Evolutionary conservation across 1,140 invertebrate genomes (phyloP), one percentile per base, ranked within the genome.

Genomic region (Pseudomyrmex cubaensis): DNA sequence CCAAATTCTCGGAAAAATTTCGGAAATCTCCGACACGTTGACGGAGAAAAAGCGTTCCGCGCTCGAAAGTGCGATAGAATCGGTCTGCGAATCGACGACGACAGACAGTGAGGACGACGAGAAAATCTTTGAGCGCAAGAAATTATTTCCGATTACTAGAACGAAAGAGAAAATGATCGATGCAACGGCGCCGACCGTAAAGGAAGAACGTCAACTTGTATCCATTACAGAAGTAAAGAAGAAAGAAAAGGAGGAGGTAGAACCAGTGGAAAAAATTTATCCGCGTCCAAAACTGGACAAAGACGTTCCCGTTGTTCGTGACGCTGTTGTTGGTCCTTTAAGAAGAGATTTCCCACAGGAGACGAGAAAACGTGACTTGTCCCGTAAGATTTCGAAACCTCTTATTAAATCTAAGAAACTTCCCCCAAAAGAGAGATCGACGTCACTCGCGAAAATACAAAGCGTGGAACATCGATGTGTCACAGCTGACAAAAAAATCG

Each of bases 1-100:
- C 13, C 17, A 13, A 57, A 59, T 70, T 78, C 64, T 57, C 15
- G 3, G 59, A 10, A 1, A 78, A 59, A 78, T 78, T 70, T 15
- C 52, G 44, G 48, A 25, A 48, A 1, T 70, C 52, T 25, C 44
- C 3, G 52, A 59, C 10, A 7, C 15, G 48, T 48, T 70, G 64
- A 48, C 7, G 15, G 0, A 22, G 2, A 67, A 13, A 57, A 17
- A 12, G n/a, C 25, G 61, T 66, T 5, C 25, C 9, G 15, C 1
- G 56, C 2, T 12, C 48, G 17, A 20, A 22, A 48, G 7, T 15
- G 13, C 0, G 13, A 35, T 9, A 8, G n/a, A 50, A 52, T 75
- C 22, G 48, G 2, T 13, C 35, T 35, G 5, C 5, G 7, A 35
- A 54, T 17, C 44, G 17, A 44, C 52, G 64, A 1, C 17, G 62